Percentiles rank a stretch among this genome's conserved stretches.
These are phyloP conservation scores for Acanthopleura granulata DNA, from an alignment of 2,888 invertebrate genomes.

Conservation along the genomic window DNA sequence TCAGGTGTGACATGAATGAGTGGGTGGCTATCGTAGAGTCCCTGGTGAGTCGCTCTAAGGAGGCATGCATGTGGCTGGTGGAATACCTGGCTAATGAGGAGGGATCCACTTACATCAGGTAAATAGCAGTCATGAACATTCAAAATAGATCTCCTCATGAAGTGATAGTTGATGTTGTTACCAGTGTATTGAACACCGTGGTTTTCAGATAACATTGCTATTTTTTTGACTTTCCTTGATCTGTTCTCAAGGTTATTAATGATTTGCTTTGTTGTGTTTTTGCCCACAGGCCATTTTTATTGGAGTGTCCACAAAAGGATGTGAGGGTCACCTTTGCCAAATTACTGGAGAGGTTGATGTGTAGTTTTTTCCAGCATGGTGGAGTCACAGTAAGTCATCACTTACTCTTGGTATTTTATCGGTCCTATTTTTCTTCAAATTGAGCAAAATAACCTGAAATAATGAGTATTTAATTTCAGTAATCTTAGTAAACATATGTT, in stretches of 20 bases:
- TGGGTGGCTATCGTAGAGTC: constrained; percentile 66
- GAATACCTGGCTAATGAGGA: constrained; percentile 66
- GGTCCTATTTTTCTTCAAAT: too few relatives aligned
- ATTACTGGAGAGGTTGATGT: constrained; percentile 62
- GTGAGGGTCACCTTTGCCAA: constrained; percentile 67
- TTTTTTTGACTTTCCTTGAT: too few relatives aligned
- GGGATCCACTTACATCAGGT: constrained; percentile 67
- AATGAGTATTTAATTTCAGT: too few relatives aligned
- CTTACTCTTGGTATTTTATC: not conserved
- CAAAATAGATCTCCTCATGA: not conserved
- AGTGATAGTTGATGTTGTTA: too few relatives aligned
- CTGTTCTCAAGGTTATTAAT: too few relatives aligned
- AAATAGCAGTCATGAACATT: constrained; percentile 28
- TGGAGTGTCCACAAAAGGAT: constrained; percentile 69
- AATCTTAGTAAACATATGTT: too few relatives aligned
- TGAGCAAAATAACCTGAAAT: too few relatives aligned
- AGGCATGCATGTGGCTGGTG: constrained; percentile 67
- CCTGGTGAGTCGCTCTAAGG: constrained; percentile 60
- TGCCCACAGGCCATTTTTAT: constrained; percentile 65
- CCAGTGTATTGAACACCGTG: too few relatives aligned
- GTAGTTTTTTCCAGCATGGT: constrained; percentile 63
- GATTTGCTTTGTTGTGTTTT: too few relatives aligned
- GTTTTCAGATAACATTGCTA: too few relatives aligned
- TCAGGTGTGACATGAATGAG: constrained; percentile 62
- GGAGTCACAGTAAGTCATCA: constrained; percentile 59